Evolutionary conservation across 2,797 vertebrate genomes (phyloP), one percentile per base, ranked within the genome.

Genomic region (Limosa lapponica): DNA sequence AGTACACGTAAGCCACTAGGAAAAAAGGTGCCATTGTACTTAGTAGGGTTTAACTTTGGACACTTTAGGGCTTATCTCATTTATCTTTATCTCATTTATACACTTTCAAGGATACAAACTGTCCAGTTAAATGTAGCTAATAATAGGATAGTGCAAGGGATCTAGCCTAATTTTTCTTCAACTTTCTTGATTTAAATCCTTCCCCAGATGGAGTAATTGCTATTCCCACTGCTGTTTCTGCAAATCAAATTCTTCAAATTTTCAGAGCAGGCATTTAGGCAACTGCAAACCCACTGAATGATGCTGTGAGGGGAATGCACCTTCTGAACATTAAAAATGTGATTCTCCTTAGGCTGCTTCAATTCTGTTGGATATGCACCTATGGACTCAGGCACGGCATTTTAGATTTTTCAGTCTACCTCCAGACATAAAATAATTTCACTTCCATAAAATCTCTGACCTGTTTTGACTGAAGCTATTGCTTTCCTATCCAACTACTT

Each of bases 281-380:
- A 97, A 93, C 83, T 67, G 34, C 28, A 94, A 83, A 87, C 32
- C 55, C 67, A 78, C 57, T 78, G 82, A 95, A 32, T 75, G 75
- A 95, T 87, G 44, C 73, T 90, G 52, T 11, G n/a, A 92, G 69
- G 86, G 66, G 83, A 89, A 93, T 52, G 58, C 2, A 36, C 20
- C 96, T 95, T 59, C 78, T 59, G 89, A 93, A 89, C 73, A 88
- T 62, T 93, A 92, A 49, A 93, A 95, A 79, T 27, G 82, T 87
- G 48, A 92, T 90, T 96, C 79, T 89, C 62, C 82, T 88, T 91
- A 91, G 79, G 30, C 66, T 97, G 77, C 81, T 96, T 87, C 95
- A 69, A 13, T 95, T 87, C 59, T 96, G 55, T 62, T 62, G 23
- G 51, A 90, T 87, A 81, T 58, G 85, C n/a, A 59, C 61, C 49